These are phyloP conservation scores for Poeciliopsis retropinna DNA, from an alignment of 2,113 vertebrate species.

Conservation along the genomic window DNA sequence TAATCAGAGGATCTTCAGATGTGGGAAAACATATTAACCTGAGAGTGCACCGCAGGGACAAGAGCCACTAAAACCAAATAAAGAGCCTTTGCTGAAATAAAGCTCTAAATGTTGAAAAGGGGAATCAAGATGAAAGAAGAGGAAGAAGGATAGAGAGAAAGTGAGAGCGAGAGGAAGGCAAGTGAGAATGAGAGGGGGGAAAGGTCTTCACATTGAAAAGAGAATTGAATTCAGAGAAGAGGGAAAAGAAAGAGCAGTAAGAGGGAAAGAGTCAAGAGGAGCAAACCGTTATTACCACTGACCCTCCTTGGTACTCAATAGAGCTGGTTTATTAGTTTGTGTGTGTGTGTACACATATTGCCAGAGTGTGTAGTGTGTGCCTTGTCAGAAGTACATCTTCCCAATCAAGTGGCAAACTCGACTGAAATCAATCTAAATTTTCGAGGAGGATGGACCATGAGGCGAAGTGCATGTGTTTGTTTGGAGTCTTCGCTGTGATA, in stretches of 20 bases:
- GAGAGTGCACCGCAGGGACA: constrained; percentile 20
- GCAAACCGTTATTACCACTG: constrained; percentile 74
- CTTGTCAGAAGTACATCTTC: constrained; percentile 15
- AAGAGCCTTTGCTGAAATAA: constrained; percentile 41
- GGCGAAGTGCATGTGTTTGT: constrained; percentile 10
- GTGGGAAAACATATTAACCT: constrained; percentile 50
- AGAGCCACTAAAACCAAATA: constrained; percentile 55
- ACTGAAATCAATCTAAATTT: constrained; percentile 32
- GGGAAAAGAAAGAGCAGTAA: constrained; percentile 49
- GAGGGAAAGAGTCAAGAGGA: constrained; percentile 65
- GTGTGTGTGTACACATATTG: constrained; percentile 22
- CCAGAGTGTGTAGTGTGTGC: constrained; percentile 17
- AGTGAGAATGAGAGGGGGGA: constrained; percentile 6
- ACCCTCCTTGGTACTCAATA: constrained; percentile 74
- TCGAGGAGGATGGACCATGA: background rate
- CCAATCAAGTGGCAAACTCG: constrained; percentile 22
- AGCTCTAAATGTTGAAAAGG: constrained; percentile 34
- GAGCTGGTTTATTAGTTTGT: constrained; percentile 71
- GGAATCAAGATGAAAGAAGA: constrained; percentile 44
- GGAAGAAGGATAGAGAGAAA: background rate
- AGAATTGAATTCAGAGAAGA: constrained; percentile 68
- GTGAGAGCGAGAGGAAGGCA: background rate
- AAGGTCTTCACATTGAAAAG: constrained; percentile 55
- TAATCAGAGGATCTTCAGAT: constrained; percentile 33
- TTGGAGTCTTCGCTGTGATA: constrained; percentile 1